Base-by-base conservation (phyloP, 2,888 invertebrate genomes). In the Aquatica leii region DNA sequence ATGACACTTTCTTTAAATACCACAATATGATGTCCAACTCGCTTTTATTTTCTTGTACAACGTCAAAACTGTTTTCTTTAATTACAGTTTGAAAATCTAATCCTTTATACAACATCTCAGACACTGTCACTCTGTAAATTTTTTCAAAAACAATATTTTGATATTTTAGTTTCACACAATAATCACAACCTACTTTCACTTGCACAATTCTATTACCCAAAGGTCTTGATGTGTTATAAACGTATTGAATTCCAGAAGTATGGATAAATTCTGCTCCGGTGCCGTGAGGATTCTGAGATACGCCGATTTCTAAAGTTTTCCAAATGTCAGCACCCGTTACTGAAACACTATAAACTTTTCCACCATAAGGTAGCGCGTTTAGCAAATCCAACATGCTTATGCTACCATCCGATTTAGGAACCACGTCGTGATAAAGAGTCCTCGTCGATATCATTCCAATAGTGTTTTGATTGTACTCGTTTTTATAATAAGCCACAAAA, bases 371-470 rank as follows among this genome's bases (percentile, higher is more conserved):
- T 74, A 93, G 80, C 0, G 90, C 88, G 0, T 86, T 86, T 18
- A 92, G 72, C 0, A 95, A 76, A 73, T 95, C 93, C 4, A 87
- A 90, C 74, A 86, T 84, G 0, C 91, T 91, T 6, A 96, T 84
- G 60, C 95, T 95, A 11, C 91, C 87, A 79, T 93, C 92, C 1
- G 3, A 1, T 20, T 20, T 15, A 11, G 46, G 46, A 2, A 46
- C 11, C 35, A 90, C 95, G 95, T n/a, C 91, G 87, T 79, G 93
- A 92, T 35, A 90, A 81, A 0, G 95, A 72, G 0, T 90, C 90
- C 69, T 94, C 88, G 0, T 94, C 86, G 0, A 91, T 88, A 74
- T 91, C 89, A 0, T 91, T 90, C 95, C 94, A 94, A 37, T 86
- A 86, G 17, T 74, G 71, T 2, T 84, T 80, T 40, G 67, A 76